phyloP scores from a whole-genome alignment of 2,113 vertebrate species.

The Synchiropus splendidus region DNA sequence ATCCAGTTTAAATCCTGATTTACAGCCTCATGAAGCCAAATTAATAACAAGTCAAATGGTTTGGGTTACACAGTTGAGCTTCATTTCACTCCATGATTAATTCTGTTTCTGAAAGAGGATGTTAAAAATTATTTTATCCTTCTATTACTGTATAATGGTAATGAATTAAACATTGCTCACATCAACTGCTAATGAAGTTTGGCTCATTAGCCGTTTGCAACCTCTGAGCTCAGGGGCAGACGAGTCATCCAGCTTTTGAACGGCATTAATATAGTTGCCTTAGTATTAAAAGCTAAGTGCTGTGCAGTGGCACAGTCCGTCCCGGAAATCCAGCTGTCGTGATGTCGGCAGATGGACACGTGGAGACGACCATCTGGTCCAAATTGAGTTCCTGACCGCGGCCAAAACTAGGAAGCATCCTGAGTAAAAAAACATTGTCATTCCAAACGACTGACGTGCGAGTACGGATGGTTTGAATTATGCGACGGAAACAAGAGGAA shows the following conservation, averaged over 20 bases:
- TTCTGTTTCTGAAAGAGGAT: neutral
- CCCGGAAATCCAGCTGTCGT: constrained; percentile 18
- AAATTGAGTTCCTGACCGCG: constrained; percentile 9
- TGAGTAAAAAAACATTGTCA: neutral
- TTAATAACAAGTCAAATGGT: neutral
- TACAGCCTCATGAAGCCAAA: constrained; percentile 2
- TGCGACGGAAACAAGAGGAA: no score
- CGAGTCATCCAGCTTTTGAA: no score
- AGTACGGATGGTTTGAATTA: no score
- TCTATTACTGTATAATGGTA: no score
- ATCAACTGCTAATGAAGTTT: no score
- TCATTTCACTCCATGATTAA: constrained; percentile 11
- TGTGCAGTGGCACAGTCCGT: no score
- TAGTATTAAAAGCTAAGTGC: no score
- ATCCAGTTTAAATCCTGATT: neutral
- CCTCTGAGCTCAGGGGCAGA: no score
- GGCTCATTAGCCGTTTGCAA: constrained; percentile 8
- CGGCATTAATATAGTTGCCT: no score
- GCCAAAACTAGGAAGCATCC: neutral
- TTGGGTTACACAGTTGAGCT: constrained; percentile 5
- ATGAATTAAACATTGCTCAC: no score
- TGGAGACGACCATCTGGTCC: constrained; percentile 2
- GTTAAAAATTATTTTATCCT: no score
- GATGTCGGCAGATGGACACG: neutral
- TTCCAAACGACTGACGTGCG: no score